Conservation (phyloP, 37 sponge, comb jelly and placozoan species). For the Cliona cf. orientalis region DNA sequence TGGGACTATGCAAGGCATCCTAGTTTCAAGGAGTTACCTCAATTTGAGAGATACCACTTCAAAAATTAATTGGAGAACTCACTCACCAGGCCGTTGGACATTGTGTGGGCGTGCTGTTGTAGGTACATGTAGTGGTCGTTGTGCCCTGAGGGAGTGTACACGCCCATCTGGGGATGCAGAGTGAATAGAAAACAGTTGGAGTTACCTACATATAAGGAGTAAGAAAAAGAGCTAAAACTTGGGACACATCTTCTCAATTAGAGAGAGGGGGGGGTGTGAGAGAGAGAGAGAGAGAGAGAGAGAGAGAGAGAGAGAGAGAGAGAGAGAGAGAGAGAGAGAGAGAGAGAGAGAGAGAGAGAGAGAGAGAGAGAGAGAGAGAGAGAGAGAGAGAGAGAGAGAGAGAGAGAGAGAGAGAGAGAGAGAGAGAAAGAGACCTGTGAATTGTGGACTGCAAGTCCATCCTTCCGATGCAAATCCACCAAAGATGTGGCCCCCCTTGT, state of each 20-base stretch:
- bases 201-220: constrained; percentile 46
- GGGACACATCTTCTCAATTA: neutral
- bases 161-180: constrained; percentile 64
- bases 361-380: constrained; percentile 39
- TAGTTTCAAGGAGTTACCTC: neutral
- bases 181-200: constrained; percentile 86
- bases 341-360: neutral
- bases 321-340: constrained; percentile 39
- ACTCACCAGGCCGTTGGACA: constrained; percentile 94
- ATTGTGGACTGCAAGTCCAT: constrained; percentile 78
- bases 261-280: neutral
- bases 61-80: neutral
- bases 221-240: neutral
- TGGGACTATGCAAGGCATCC: too few species aligned
- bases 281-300: neutral
- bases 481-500: constrained; percentile 81
- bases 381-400: constrained; percentile 48
- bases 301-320: neutral
- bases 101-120: constrained; percentile 86
- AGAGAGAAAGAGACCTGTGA: constrained; percentile 64
- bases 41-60: neutral
- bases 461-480: constrained; percentile 83
- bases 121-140: constrained; percentile 93
- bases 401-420: constrained; percentile 42
- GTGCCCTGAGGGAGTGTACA: constrained; percentile 83